Base-by-base conservation (phyloP, 2,113 vertebrate species). In the Patagioenas fasciata region DNA sequence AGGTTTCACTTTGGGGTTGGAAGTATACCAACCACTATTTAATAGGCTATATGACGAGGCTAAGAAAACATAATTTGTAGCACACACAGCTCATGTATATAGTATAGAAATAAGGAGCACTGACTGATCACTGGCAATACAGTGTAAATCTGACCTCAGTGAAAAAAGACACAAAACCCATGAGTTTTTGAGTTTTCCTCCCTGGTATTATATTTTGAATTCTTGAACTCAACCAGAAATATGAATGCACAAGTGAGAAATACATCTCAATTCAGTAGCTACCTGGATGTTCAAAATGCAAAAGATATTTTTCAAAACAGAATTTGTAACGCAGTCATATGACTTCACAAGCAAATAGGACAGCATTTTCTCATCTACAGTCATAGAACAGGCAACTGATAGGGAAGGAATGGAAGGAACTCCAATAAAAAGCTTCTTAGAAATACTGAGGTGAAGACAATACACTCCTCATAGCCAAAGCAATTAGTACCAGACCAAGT, bases 31-130 rank as follows among this genome's bases (percentile, higher is more conserved):
- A 94, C 97, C 95, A 93, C 96, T 93, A 94, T 97, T 98, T 97
- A 98, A 98, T 97, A 97, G 88, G 94, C 96, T 98, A 95, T 98
- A 97, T 32, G 95, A 96, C 97, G 95, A 97, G 94, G 95, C 98
- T 98, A 98, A 97, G 97, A 96, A 98, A 98, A 98, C 96, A 98
- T 95, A 82, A 97, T 98, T 97, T 97, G 96, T 97, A 96, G 95
- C 96, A 95, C 91, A 97, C 94, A 97, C 85, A 97, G 97, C 97
- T 97, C 97, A 97, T 97, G 97, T 96, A 95, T 96, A 97, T 97
- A 97, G 92, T 94, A 87, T 67, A 96, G 97, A 98, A 97, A 96
- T 96, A 91, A 94, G 80, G 90, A 95, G 93, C 86, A 98, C 96
- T 98, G 97, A 96, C 93, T 95, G 97, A 97, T 98, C 96, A 97